Base-by-base conservation (phyloP, 2,888 invertebrate genomes). In the Diabrotica balteata region DNA sequence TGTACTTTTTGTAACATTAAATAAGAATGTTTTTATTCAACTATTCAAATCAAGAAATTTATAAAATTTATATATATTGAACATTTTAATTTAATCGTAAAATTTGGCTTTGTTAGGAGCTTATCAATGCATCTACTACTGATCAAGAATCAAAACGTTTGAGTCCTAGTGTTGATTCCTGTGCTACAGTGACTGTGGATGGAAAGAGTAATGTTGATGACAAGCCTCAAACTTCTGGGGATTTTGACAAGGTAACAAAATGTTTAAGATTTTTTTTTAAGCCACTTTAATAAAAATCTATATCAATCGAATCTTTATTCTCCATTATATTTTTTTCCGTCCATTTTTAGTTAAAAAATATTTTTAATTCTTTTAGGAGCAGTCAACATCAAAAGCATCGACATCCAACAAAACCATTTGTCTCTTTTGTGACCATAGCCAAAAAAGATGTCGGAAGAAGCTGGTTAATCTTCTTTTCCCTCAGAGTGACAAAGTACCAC, bases 91-190 rank as follows among this genome's bases (percentile, higher is more conserved):
- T 58, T 59, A 58, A 64, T 64, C 58, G 43, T 11, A 67, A 67
- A 63, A 67, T 11, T 45, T 58, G 17, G 22, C 63, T 69, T n/a
- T n/a, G n/a, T 44, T 69, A 69, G 69, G 61, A 67, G 45, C 59
- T 63, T 59, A 46, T 54, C 52, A 68, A 63, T 70, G 57, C 62
- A 59, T 68, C 67, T 50, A 59, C 53, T 42, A 60, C 70, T 65
- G 66, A 70, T 55, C 68, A 68, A 66, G 59, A 47, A 7, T 49
- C 68, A 68, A 44, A 68, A 68, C 54, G 59, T 5, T 42, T 70
- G 52, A 46, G 62, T 68, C 60, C 68, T 68, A 68, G 68, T 65
- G 68, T 65, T 59, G 59, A 70, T 70, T 66, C 66, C 49, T 55
- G 66, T 68, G 49, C 44, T 57, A 50, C 63, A 44, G 68, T 60